A percentile compares a stretch with the other conserved stretches of the same genome.
Evolutionary conservation across 2,888 invertebrate species (phyloP).

Genomic region (Noctuana brunneofusca): DNA sequence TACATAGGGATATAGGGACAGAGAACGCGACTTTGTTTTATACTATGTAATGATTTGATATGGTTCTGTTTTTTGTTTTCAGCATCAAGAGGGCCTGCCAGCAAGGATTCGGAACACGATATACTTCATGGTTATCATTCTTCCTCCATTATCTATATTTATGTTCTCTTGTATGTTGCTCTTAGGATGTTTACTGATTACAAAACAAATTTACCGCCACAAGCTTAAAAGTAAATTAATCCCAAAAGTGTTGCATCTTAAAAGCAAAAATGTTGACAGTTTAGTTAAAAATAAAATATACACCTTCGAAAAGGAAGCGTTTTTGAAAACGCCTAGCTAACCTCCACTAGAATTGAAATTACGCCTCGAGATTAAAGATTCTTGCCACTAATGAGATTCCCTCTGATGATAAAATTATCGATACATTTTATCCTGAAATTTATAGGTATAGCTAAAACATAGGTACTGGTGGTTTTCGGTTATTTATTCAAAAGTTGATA

Average conservation of each 20-base stretch:
- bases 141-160: constrained; percentile 74
- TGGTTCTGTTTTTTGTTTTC: constrained; percentile 39
- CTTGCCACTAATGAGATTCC: constrained; percentile 13
- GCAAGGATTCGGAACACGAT: constrained; percentile 70
- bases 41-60: too few species aligned
- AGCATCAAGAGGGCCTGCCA: constrained; percentile 84
- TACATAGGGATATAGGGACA: too few species aligned
- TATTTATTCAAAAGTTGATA: too few species aligned
- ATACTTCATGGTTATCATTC: constrained; percentile 74
- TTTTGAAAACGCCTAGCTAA: constrained; percentile 50
- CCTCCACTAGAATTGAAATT: constrained; percentile 3
- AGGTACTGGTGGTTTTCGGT: too few species aligned
- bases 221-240: constrained; percentile 55
- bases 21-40: too few species aligned
- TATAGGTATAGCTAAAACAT: too few species aligned
- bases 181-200: constrained; percentile 57
- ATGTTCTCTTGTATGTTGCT: constrained; percentile 51
- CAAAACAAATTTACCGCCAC: constrained; percentile 52
- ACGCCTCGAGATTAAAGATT: background rate
- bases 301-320: constrained; percentile 62
- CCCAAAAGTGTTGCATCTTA: constrained; percentile 57
- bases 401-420: background rate
- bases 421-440: background rate
- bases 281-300: constrained; percentile 62
- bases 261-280: constrained; percentile 56